Conservation (phyloP, 2,888 invertebrate species). For the Fragum sueziense region DNA sequence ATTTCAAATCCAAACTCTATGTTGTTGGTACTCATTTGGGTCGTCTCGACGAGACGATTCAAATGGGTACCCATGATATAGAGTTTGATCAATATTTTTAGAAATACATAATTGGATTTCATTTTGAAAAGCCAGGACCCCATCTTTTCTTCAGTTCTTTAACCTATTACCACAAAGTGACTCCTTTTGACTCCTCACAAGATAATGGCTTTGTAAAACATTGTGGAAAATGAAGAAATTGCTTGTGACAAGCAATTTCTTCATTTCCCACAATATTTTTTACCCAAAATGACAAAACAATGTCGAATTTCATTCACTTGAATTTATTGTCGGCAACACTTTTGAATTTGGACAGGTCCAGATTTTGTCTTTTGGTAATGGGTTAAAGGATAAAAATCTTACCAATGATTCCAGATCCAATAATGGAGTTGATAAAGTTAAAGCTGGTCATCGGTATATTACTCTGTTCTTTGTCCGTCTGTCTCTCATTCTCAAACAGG, state of each 20-base stretch:
- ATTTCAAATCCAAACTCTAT: too few relatives aligned
- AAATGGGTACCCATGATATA: too few relatives aligned
- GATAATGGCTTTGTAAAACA: not conserved
- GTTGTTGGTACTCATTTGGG: too few relatives aligned
- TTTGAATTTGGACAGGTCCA: too few relatives aligned
- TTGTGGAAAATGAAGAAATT: not conserved
- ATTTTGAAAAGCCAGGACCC: not conserved
- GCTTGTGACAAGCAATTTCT: not conserved
- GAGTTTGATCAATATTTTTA: too few relatives aligned
- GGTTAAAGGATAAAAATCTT: constrained; percentile 50
- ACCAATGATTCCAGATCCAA: constrained; percentile 94
- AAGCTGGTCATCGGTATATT: constrained; percentile 91
- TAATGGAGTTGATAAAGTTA: constrained; percentile 94
- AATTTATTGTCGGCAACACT: too few relatives aligned
- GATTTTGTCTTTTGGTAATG: too few relatives aligned
- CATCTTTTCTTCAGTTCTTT: not conserved
- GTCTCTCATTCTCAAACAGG: constrained; percentile 70
- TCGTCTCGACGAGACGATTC: too few relatives aligned
- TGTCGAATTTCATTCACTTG: too few relatives aligned
- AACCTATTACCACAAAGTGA: not conserved
- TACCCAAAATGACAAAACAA: too few relatives aligned
- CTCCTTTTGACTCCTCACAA: too few relatives aligned
- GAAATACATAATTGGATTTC: too few relatives aligned
- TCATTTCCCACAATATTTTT: not conserved
- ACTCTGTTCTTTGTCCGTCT: constrained; percentile 85